Conservation (phyloP, 2,888 invertebrate genomes). For the Craniophora ligustri region DNA sequence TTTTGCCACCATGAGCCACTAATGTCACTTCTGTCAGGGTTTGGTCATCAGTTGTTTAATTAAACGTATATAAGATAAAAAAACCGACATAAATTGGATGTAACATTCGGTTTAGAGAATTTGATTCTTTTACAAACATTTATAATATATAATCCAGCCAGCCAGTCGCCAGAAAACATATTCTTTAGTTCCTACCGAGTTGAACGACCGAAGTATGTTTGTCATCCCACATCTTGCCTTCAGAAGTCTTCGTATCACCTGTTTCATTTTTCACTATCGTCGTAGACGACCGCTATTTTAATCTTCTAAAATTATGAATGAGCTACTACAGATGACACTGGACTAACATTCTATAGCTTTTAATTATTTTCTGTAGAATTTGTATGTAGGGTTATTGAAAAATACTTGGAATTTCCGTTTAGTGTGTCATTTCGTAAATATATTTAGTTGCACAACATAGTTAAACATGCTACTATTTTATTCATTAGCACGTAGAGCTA, state of each 20-base stretch:
- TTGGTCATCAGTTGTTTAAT: slow-evolving; percentile 25
- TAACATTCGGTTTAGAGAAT: slow-evolving; percentile 38
- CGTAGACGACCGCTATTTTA: slow-evolving; percentile 74
- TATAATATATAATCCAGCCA: slow-evolving; percentile 53
- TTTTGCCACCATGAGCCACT: slow-evolving; percentile 25
- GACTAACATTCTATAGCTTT: slow-evolving; percentile 59
- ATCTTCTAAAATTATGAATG: slow-evolving; percentile 79
- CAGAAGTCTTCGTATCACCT: slow-evolving; percentile 73
- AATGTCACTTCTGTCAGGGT: slow-evolving; percentile 25
- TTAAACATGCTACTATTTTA: slow-evolving; percentile 2
- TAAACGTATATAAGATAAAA: slow-evolving; percentile 27
- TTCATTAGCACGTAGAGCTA: slow-evolving; percentile 25
- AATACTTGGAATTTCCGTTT: slow-evolving; percentile 35
- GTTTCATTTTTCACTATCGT: slow-evolving; percentile 81
- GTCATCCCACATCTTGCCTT: slow-evolving; percentile 76
- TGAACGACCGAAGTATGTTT: slow-evolving; percentile 74
- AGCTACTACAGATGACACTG: slow-evolving; percentile 65
- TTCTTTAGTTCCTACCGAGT: slow-evolving; percentile 67
- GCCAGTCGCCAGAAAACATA: slow-evolving; percentile 56
- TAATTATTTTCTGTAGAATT: slow-evolving; percentile 48
- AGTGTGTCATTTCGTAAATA: slow-evolving; percentile 20
- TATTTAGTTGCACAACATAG: slow-evolving; percentile 4
- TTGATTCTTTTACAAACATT: slow-evolving; percentile 52
- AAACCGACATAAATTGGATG: slow-evolving; percentile 27
- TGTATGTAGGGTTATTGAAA: slow-evolving; percentile 35